A percentile compares a stretch with the other conserved stretches of the same genome.
Evolutionary conservation across 2,113 vertebrate species (phyloP).

Genomic region (Vanacampus margaritifer): DNA sequence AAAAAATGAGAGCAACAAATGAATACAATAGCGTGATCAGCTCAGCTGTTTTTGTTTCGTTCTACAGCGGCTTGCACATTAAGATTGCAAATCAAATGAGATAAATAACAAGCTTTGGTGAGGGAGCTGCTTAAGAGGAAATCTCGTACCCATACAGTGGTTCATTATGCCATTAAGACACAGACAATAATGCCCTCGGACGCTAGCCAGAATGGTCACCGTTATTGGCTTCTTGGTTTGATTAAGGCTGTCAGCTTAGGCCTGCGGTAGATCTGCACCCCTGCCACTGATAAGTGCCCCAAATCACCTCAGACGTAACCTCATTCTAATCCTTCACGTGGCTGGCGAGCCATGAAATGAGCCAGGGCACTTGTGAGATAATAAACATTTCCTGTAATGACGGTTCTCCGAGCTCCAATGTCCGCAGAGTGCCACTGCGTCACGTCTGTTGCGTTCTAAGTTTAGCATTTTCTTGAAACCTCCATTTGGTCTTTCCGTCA

Average conservation of each 20-base stretch:
- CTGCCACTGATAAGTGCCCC: conserved; percentile 48
- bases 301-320: conserved; percentile 56
- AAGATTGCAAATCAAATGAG: conserved; percentile 19
- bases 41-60: not conserved
- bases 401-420: not conserved
- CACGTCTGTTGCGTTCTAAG: not conserved
- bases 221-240: conserved; percentile 38
- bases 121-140: conserved; percentile 16
- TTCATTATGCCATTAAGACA: conserved; percentile 37
- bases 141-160: conserved; percentile 28
- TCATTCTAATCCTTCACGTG: conserved; percentile 50
- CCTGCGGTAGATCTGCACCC: conserved; percentile 39
- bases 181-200: conserved; percentile 50
- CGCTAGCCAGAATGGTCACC: conserved; percentile 38
- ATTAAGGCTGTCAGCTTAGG: conserved; percentile 55
- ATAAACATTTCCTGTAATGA: conserved; percentile 19
- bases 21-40: not conserved
- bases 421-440: not conserved
- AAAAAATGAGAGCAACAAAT: not conserved
- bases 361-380: conserved; percentile 27
- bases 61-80: not conserved
- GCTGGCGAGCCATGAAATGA: conserved; percentile 50
- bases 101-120: conserved; percentile 15
- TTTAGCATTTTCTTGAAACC: not conserved
- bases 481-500: not conserved